phyloP scores from a whole-genome alignment of 2,888 invertebrate genomes.

The Criorhina ranunculi region DNA sequence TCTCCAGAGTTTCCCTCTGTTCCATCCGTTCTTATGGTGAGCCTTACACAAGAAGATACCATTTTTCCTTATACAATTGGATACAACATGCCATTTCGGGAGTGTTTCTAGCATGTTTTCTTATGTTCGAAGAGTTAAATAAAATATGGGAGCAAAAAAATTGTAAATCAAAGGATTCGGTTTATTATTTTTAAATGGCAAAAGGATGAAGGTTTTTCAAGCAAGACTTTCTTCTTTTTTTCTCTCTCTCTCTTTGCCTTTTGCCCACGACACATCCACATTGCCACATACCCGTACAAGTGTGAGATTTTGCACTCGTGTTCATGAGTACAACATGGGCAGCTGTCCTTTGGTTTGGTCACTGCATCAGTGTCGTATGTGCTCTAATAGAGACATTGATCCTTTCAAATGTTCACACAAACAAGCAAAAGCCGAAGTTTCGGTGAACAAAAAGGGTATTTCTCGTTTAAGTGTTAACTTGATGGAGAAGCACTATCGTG shows the following conservation, averaged over 20 bases:
- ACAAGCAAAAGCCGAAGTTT: conserved; percentile 66
- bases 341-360: conserved; percentile 24
- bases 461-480: conserved; percentile 55
- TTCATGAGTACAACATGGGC: conserved; percentile 35
- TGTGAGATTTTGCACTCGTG: conserved; percentile 65
- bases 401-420: conserved; percentile 44
- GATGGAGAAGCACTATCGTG: conserved; percentile 38
- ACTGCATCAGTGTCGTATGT: conserved; percentile 12
- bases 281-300: conserved; percentile 43
- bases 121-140: conserved; percentile 65
- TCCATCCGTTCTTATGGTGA: conserved; percentile 67
- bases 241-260: conserved; percentile 31
- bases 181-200: conserved; percentile 67
- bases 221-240: conserved; percentile 15
- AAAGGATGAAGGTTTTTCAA: conserved; percentile 26
- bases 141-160: conserved; percentile 59
- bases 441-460: conserved; percentile 8
- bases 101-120: conserved; percentile 55
- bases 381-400: conserved; percentile 41
- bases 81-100: conserved; percentile 45
- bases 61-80: conserved; percentile 36
- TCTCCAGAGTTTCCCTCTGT: conserved; percentile 37
- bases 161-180: conserved; percentile 66
- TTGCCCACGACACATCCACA: conserved; percentile 29
- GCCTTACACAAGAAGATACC: conserved; percentile 63